These are phyloP conservation scores for Xiphophorus hellerii DNA, from an alignment of 2,113 vertebrate genomes.

Conservation along the genomic window DNA sequence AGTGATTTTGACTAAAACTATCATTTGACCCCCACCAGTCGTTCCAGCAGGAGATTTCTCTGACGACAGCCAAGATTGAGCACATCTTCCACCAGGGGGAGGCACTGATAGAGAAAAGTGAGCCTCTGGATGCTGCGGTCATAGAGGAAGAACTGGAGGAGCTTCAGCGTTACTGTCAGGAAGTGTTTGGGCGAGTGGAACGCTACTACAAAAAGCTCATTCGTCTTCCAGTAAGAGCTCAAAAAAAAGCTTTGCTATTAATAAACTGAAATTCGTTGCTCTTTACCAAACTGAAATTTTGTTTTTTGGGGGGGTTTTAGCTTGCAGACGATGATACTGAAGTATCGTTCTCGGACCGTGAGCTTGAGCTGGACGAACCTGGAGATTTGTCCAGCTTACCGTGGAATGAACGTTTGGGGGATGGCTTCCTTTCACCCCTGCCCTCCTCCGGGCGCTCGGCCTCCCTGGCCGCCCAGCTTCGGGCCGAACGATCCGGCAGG, in stretches of 20 bases:
- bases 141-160: slow-evolving; percentile 97
- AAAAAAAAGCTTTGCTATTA: background rate
- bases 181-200: slow-evolving; percentile 95
- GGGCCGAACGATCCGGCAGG: slow-evolving; percentile 89
- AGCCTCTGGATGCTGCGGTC: slow-evolving; percentile 93
- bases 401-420: slow-evolving; percentile 88
- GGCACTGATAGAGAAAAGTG: slow-evolving; percentile 92
- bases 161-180: slow-evolving; percentile 92
- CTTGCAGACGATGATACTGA: slow-evolving; percentile 92
- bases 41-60: slow-evolving; percentile 95
- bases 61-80: slow-evolving; percentile 91
- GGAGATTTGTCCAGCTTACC: slow-evolving; percentile 86
- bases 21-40: slow-evolving; percentile 69
- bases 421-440: slow-evolving; percentile 86
- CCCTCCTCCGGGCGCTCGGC: slow-evolving; percentile 92
- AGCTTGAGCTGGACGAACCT: slow-evolving; percentile 91
- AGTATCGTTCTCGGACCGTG: slow-evolving; percentile 87
- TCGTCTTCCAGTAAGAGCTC: slow-evolving; percentile 85
- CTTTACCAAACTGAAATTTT: background rate
- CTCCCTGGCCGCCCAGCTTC: slow-evolving; percentile 86
- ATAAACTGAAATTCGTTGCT: background rate
- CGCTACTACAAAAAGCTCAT: slow-evolving; percentile 96
- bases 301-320: slow-evolving; percentile 68
- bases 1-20: background rate
- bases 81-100: slow-evolving; percentile 91